These are phyloP conservation scores for Dromiciops gliroides DNA, from an alignment of 2,113 vertebrate genomes.

Conservation along the genomic window DNA sequence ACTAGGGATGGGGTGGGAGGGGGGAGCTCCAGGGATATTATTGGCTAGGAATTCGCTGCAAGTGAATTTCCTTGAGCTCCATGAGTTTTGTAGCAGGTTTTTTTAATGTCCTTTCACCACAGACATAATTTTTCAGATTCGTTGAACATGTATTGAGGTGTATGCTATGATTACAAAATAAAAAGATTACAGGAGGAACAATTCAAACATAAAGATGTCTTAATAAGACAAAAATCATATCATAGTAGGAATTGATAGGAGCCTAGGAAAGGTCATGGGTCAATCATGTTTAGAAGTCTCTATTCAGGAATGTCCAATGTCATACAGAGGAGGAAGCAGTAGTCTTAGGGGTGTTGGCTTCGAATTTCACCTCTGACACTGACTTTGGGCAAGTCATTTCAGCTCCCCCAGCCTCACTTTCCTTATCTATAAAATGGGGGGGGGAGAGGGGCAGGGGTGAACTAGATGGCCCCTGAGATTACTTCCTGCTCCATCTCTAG, in stretches of 20 bases:
- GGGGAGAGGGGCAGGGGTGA: no score
- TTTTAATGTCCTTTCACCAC: constrained; percentile 36
- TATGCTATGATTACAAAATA: not conserved
- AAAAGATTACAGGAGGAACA: not conserved
- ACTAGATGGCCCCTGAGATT: no score
- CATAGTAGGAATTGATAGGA: not conserved
- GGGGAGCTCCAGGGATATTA: not conserved
- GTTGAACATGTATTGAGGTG: not conserved
- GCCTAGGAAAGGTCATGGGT: not conserved
- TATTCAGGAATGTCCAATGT: not conserved
- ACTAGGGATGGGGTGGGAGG: not conserved
- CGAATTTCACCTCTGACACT: no score
- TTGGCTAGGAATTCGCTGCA: not conserved
- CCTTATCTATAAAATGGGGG: no score
- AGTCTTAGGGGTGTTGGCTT: no score
- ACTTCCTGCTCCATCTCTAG: no score
- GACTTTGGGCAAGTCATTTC: no score
- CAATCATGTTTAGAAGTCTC: not conserved
- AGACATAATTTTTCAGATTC: not conserved
- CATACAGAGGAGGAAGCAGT: not conserved
- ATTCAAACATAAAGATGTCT: not conserved
- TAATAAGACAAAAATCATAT: constrained; percentile 13
- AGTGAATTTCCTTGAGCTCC: constrained; percentile 41
- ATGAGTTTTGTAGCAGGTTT: not conserved
- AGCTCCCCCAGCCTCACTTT: no score